Conservation (phyloP, 2,888 invertebrate genomes). For the Cerastoderma edule region DNA sequence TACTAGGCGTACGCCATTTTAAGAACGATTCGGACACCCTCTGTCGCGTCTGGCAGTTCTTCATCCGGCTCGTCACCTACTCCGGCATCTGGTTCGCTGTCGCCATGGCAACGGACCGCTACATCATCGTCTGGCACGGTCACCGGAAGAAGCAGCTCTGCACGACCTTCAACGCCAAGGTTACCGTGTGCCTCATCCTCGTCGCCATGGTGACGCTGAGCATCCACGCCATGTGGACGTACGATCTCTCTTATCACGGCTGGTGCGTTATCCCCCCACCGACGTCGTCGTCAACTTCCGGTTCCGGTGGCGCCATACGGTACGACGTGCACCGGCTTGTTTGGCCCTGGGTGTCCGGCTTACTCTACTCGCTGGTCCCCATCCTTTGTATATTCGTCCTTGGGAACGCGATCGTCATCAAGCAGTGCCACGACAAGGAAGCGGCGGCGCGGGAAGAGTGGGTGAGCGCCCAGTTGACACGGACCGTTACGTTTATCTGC, state of each 20-base stretch:
- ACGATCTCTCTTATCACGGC: constrained; percentile 63
- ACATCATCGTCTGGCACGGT: constrained; percentile 67
- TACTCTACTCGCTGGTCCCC: constrained; percentile 70
- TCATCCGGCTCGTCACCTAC: constrained; percentile 69
- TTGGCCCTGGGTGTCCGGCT: constrained; percentile 75
- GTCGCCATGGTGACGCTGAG: constrained; percentile 71
- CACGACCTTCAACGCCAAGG: constrained; percentile 74
- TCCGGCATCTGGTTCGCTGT: constrained; percentile 77
- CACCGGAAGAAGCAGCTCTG: constrained; percentile 67
- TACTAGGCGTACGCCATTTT: constrained; percentile 60
- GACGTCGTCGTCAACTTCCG: too few relatives aligned
- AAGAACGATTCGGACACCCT: constrained; percentile 68
- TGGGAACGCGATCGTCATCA: constrained; percentile 46
- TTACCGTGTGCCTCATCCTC: constrained; percentile 64
- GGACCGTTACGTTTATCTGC: constrained; percentile 42
- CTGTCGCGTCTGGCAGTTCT: constrained; percentile 74
- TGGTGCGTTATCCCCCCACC: constrained; percentile 49
- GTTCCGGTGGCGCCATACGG: too few relatives aligned
- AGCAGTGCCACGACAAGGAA: constrained; percentile 44
- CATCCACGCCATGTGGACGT: constrained; percentile 79
- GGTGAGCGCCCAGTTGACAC: constrained; percentile 38
- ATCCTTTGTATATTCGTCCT: constrained; percentile 64
- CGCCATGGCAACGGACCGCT: constrained; percentile 74
- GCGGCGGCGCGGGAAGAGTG: constrained; percentile 21
- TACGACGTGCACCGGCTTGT: constrained; percentile 65